phyloP scores from a whole-genome alignment of 2,113 vertebrate genomes.

The Sceloporus undulatus region DNA sequence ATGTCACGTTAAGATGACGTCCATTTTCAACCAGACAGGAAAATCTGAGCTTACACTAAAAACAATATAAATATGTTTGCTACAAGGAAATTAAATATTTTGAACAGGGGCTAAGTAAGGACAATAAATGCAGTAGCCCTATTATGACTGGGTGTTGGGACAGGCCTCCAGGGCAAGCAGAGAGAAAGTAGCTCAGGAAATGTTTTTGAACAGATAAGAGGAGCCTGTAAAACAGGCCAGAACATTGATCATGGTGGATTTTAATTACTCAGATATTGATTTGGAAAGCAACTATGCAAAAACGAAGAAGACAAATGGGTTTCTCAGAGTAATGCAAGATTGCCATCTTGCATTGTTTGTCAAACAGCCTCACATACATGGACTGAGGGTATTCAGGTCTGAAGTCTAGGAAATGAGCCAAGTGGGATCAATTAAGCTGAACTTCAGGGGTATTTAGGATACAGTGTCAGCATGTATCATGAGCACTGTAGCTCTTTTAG shows the following conservation, averaged over 20 bases:
- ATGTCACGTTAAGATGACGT: conserved; percentile 31
- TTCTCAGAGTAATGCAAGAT: conserved; percentile 65
- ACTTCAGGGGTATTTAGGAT: conserved; percentile 72
- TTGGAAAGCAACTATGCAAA: conserved; percentile 43
- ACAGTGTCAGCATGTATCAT: conserved; percentile 65
- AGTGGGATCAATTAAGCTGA: conserved; percentile 75
- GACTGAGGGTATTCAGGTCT: conserved; percentile 65
- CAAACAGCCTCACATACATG: conserved; percentile 42
- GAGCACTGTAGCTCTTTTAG: conserved; percentile 55
- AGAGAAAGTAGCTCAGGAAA: conserved; percentile 59
- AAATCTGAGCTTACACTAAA: conserved; percentile 41
- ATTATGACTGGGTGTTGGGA: conserved; percentile 59
- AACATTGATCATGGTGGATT: conserved; percentile 62
- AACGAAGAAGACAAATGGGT: conserved; percentile 45
- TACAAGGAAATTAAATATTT: conserved; percentile 36
- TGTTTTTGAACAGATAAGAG: conserved; percentile 57
- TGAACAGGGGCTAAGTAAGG: conserved; percentile 59
- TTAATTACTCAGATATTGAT: conserved; percentile 68
- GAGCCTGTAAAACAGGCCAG: conserved; percentile 62
- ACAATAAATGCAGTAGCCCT: conserved; percentile 37
- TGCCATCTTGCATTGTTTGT: conserved; percentile 56
- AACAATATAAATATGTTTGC: conserved; percentile 47
- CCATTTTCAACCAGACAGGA: conserved; percentile 47
- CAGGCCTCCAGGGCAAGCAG: conserved; percentile 51
- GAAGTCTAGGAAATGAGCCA: conserved; percentile 76